Evolutionary conservation across 2,113 vertebrate genomes (phyloP).

Genomic region (Rhagologus leucostigma): DNA sequence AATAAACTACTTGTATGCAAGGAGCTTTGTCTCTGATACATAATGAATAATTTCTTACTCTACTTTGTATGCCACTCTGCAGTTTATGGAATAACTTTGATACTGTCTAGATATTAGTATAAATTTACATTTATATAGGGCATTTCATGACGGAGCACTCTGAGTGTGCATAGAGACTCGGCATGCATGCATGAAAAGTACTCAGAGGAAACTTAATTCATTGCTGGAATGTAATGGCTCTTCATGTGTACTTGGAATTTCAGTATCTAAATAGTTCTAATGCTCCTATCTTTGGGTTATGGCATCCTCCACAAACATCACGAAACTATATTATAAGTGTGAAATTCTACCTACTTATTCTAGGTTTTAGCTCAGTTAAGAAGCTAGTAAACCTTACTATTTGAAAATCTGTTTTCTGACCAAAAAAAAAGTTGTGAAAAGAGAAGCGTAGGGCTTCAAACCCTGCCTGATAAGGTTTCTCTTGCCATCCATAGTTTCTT

Average conservation of each 20-base stretch:
- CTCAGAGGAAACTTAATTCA: background rate
- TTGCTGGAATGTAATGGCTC: background rate
- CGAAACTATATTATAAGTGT: background rate
- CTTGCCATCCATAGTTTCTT: background rate
- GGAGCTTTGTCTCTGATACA: background rate
- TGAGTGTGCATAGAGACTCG: background rate
- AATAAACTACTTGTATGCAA: background rate
- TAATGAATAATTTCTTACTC: background rate
- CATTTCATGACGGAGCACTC: background rate
- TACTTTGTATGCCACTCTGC: background rate
- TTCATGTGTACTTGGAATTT: fast-evolving
- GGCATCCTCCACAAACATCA: background rate
- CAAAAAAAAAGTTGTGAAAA: fast-evolving
- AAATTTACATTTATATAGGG: background rate
- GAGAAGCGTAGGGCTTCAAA: background rate
- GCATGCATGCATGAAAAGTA: background rate
- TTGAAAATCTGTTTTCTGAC: background rate
- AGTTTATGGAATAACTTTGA: background rate
- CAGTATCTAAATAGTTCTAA: background rate
- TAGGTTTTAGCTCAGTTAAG: background rate
- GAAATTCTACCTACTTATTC: background rate
- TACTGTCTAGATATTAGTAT: background rate
- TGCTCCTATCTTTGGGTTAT: background rate
- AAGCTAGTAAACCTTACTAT: background rate
- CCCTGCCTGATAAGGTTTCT: background rate